Percentiles rank a stretch among this genome's conserved stretches.
phyloP scores from a whole-genome alignment of 2,113 vertebrate genomes.

The Morone chrysops region DNA sequence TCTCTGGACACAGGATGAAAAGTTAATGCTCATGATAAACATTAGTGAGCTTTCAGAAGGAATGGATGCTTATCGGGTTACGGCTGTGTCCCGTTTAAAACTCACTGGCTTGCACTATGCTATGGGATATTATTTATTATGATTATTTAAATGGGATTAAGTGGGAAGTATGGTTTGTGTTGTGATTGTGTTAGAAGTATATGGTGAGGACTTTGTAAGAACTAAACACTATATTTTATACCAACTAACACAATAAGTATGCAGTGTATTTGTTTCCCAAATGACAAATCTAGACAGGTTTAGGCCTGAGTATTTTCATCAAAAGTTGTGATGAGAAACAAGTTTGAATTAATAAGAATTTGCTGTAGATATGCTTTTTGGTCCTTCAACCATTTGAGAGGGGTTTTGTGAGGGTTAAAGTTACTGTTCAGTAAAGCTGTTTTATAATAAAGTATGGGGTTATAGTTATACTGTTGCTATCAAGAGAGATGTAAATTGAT shows the following conservation, averaged over 20 bases:
- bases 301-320: not conserved
- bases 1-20: not conserved
- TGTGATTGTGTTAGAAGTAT: not conserved
- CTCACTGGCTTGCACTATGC: not conserved
- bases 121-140: not conserved
- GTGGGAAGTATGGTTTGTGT: not conserved
- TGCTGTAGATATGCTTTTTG: not conserved
- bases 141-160: not conserved
- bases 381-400: not conserved
- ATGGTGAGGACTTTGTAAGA: not conserved
- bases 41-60: not conserved
- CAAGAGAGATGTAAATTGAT: not conserved
- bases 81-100: not conserved
- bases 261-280: not conserved
- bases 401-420: not conserved
- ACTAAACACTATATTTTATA: not conserved
- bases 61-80: not conserved
- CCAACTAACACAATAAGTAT: not conserved
- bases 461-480: too few species aligned
- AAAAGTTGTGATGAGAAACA: not conserved
- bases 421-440: not conserved
- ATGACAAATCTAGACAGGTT: not conserved
- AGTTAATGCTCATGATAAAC: not conserved
- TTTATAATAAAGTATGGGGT: not conserved
- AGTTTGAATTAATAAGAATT: not conserved